A percentile compares a stretch with the other conserved stretches of the same genome.
phyloP scores from a whole-genome alignment of 2,797 vertebrate genomes.

The Phataginus tricuspis region DNA sequence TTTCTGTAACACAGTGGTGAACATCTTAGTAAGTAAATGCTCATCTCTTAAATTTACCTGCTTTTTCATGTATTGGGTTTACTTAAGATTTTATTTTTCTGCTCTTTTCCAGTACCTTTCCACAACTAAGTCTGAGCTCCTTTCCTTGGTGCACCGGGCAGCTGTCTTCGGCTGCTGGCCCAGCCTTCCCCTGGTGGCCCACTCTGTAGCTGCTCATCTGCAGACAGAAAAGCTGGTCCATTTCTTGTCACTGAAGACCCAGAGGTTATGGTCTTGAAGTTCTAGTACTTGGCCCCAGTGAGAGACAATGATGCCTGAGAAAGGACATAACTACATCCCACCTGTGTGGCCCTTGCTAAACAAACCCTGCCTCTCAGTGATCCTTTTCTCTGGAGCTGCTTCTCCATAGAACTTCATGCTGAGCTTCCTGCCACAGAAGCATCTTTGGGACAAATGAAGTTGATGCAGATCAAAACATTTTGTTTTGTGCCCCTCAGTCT shows the following conservation, averaged over 20 bases:
- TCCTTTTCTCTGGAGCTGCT: neutral
- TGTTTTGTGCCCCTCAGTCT: neutral
- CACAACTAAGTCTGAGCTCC: neutral
- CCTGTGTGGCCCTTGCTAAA: too few species aligned
- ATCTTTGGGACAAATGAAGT: neutral
- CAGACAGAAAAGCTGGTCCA: neutral
- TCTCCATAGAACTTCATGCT: neutral
- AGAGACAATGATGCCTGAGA: neutral
- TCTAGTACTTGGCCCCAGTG: neutral
- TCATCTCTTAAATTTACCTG: neutral
- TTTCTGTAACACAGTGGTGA: neutral
- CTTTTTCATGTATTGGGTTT: neutral
- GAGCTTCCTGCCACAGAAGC: neutral
- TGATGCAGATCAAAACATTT: too few species aligned
- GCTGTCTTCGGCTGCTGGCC: neutral
- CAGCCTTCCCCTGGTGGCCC: neutral
- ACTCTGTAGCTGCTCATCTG: neutral
- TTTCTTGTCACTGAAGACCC: neutral
- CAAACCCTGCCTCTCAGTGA: neutral
- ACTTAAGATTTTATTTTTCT: neutral
- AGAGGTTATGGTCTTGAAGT: neutral
- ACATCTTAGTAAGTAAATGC: neutral
- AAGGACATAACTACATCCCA: neutral
- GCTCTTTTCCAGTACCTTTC: neutral
- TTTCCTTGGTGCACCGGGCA: neutral